Conservation (phyloP, 2,113 vertebrate genomes). For the Felis catus region DNA sequence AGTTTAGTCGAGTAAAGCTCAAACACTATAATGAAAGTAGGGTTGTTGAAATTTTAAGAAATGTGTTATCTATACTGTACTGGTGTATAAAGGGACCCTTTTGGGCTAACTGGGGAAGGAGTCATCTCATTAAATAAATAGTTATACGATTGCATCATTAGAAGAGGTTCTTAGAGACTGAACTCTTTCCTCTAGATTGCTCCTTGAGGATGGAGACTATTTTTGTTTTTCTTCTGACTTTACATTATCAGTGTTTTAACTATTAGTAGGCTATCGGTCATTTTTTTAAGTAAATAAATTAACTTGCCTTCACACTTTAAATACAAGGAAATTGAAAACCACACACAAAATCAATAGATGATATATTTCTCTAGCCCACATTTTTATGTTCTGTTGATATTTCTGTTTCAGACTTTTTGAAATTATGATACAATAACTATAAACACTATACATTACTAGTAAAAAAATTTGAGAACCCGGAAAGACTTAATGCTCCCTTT, state of each 20-base stretch:
- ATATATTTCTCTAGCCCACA: neutral
- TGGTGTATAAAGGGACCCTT: neutral
- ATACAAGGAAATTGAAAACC: constrained; percentile 8
- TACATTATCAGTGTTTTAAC: neutral
- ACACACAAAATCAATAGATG: neutral
- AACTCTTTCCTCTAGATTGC: neutral
- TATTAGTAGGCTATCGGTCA: neutral
- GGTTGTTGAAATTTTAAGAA: constrained; percentile 38
- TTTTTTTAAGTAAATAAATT: constrained; percentile 10
- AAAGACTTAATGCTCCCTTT: neutral
- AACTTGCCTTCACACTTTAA: constrained; percentile 12
- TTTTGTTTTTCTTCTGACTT: constrained; percentile 26
- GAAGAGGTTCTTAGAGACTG: neutral
- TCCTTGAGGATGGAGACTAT: neutral
- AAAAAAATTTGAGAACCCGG: neutral
- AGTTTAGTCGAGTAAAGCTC: neutral
- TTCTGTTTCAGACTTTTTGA: neutral
- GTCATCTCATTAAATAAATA: constrained; percentile 41
- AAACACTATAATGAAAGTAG: neutral
- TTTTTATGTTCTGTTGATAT: neutral
- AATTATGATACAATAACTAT: neutral
- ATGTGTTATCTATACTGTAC: neutral
- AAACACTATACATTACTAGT: neutral
- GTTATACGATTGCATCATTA: neutral
- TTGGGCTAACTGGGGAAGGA: neutral